These are phyloP conservation scores for Parnassius glacialis DNA, from an alignment of 2,888 invertebrate genomes.

Conservation along the genomic window DNA sequence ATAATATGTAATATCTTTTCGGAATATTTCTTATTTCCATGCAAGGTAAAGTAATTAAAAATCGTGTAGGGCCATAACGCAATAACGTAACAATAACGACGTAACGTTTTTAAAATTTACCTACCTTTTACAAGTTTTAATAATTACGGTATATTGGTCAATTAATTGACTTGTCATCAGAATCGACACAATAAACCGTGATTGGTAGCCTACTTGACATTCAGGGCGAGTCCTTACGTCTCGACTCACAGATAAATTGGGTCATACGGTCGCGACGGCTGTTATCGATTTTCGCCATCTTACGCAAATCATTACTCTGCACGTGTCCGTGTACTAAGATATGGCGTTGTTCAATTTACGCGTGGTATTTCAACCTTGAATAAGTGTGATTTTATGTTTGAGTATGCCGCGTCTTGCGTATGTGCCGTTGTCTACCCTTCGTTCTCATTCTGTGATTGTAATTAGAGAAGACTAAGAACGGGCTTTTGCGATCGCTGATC, in stretches of 20 bases:
- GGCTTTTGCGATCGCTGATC: too few species aligned
- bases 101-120: conserved; percentile 18
- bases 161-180: conserved; percentile 25
- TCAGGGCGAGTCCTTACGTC: conserved; percentile 33
- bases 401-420: too few species aligned
- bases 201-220: conserved; percentile 34
- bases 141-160: conserved; percentile 11
- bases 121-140: conserved; percentile 14
- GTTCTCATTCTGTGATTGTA: too few species aligned
- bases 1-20: not conserved
- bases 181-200: conserved; percentile 15
- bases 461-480: too few species aligned
- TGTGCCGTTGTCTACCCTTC: too few species aligned
- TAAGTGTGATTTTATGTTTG: too few species aligned
- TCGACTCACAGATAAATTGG: conserved; percentile 48
- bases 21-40: not conserved
- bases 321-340: conserved; percentile 18
- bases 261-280: conserved; percentile 65
- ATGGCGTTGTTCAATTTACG: conserved; percentile 3
- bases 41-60: conserved; percentile 6
- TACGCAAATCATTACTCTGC: conserved; percentile 47
- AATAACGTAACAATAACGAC: conserved; percentile 3
- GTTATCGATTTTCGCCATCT: conserved; percentile 66
- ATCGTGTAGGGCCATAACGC: not conserved
- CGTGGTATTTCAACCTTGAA: too few species aligned